Evolutionary conservation across 2,113 vertebrate species (phyloP).

Genomic region (Melanostigma gelatinosum): DNA sequence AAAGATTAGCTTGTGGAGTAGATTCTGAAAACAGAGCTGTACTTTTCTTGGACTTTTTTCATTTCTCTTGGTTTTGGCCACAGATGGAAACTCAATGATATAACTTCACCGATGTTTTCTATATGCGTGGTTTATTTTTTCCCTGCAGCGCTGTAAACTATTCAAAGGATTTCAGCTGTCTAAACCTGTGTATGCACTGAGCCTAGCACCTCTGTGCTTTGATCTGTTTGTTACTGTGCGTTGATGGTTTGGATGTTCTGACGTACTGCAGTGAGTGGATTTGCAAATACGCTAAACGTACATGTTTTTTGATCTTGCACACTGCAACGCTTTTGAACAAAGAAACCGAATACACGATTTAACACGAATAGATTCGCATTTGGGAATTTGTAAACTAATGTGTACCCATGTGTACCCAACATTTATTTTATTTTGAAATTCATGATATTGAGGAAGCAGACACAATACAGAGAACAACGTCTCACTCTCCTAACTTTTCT

Average conservation of each 20-base stretch:
- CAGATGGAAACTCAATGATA: constrained; percentile 11
- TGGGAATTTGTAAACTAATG: not conserved
- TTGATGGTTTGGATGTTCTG: constrained; percentile 29
- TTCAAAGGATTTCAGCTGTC: constrained; percentile 35
- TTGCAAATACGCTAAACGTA: constrained; percentile 11
- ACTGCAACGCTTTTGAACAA: not conserved
- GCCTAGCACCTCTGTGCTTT: constrained; percentile 43
- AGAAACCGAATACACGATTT: not conserved
- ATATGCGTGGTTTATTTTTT: constrained; percentile 27
- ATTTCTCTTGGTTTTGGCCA: not conserved
- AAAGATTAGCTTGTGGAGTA: constrained; percentile 50
- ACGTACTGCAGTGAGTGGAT: constrained; percentile 23
- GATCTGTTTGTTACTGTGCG: constrained; percentile 42
- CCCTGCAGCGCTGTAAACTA: constrained; percentile 18
- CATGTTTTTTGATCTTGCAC: constrained; percentile 16
- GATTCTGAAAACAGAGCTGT: constrained; percentile 32
- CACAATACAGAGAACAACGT: not conserved
- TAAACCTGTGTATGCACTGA: constrained; percentile 35
- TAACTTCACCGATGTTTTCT: not conserved
- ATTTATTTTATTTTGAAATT: not conserved
- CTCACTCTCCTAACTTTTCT: not conserved
- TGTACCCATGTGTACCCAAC: not conserved
- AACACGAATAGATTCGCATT: not conserved
- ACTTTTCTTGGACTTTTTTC: constrained; percentile 29
- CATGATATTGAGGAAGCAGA: not conserved